These are phyloP conservation scores for Muschampia plurimacula DNA, from an alignment of 2,888 invertebrate genomes.

Conservation along the genomic window DNA sequence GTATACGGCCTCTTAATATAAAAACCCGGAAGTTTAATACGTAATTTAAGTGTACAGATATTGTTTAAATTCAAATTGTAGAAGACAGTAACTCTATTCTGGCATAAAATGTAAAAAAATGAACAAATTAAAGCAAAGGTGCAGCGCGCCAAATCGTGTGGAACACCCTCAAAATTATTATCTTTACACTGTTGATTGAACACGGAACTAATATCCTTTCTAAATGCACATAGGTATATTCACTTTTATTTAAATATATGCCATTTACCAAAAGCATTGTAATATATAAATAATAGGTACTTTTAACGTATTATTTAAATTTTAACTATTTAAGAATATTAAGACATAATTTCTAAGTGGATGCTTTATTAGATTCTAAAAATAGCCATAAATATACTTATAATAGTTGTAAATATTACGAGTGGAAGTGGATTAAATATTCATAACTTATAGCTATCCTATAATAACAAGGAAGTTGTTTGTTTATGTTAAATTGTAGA, in stretches of 20 bases:
- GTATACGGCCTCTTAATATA: no score
- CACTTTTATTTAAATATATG: no score
- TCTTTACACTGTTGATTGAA: slow-evolving; percentile 3
- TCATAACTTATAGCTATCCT: background rate
- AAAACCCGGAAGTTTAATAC: background rate
- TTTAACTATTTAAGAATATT: no score
- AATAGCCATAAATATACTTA: no score
- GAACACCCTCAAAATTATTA: slow-evolving; percentile 27
- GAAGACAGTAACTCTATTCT: background rate
- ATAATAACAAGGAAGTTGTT: slow-evolving; percentile 27
- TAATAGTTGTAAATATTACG: no score
- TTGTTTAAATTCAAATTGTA: background rate
- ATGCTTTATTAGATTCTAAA: no score
- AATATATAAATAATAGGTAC: no score
- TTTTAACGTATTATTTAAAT: no score
- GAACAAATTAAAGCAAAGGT: background rate
- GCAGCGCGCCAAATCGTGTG: slow-evolving; percentile 34
- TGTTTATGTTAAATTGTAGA: slow-evolving; percentile 27
- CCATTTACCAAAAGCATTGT: no score
- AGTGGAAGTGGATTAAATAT: no score
- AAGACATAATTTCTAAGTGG: no score
- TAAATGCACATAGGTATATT: background rate
- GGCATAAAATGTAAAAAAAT: background rate
- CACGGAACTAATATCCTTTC: background rate
- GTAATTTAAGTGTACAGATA: background rate